Evolutionary conservation across 1,140 invertebrate species (phyloP), one percentile per base, ranked within the genome.

Genomic region (Zaprionus africanus): DNA sequence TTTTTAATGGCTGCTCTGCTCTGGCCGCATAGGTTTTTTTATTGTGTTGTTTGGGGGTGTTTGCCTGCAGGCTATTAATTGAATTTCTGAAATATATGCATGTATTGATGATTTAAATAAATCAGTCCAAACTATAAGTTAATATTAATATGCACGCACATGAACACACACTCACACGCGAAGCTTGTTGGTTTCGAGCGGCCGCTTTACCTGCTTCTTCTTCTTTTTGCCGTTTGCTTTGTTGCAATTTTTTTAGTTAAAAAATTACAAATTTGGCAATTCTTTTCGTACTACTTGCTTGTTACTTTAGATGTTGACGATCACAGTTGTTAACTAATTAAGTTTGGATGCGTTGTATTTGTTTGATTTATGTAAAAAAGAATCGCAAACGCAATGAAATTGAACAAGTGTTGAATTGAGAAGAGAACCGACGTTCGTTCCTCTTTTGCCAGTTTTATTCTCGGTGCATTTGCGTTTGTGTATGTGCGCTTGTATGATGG

Each of bases 361-460:
- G 73, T 82, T 73, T 90, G 68, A 72, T 87, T 87, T 82, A 68
- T 82, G 77, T 88, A 91, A 83, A 91, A 91, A 88, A 91, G 74
- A 81, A 86, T 86, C 82, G 82, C 86, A 90, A 90, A 85, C 88
- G 87, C 91, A 81, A 88, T 90, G 78, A 92, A 92, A 92, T 91
- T 92, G 91, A 90, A 92, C 90, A 90, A 92, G 86, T 91, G 84
- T 91, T 91, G 82, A 90, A 81, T 91, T 79, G 65, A 78, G 78
- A 91, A 87, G 78, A 90, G 90, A 90, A 80, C 78, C 82, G 75
- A 84, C 75, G 63, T 87, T 81, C 64, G 68, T 75, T 78, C 70
- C 76, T 76, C 60, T 81, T 85, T 82, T 79, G 60, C 76, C 73
- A 73, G 67, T 75, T 80, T 81, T 82, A 82, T 83, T 85, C 80